Evolutionary conservation across 2,113 vertebrate species (phyloP), one percentile per base, ranked within the genome.

Genomic region (Oreochromis niloticus): DNA sequence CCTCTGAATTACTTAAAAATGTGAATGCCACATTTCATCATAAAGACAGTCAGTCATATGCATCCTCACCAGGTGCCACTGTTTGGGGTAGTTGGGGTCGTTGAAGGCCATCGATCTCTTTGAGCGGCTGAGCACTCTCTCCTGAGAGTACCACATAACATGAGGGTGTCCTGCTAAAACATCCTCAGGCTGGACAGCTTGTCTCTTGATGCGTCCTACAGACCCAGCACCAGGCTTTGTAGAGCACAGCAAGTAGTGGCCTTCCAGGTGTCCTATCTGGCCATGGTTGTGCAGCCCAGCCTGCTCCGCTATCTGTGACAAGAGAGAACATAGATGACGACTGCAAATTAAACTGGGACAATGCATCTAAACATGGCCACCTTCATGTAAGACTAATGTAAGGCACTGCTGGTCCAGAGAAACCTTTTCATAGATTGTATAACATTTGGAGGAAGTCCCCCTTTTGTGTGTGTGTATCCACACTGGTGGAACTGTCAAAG

Each of bases 41-140:
- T 13, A 75, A 75, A 48, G 41, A 75, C 14, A 32, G 43, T 46
- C 13, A 73, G 68, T 50, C 27, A 50, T 32, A 16, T 11, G 46
- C 3, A 71, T 24, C 30, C 98, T 98, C 92, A 99, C 99, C 97
- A 99, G 95, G 16, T 99, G 99, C 99, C 99, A 99, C 93, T 99
- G 99, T 85, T 96, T 96, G 0, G 98, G 97, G 89, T 97, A 99
- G 84, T 97, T 97, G 87, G 98, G 98, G 81, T 99, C 99, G 3
- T 99, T 99, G 95, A 99, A 99, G 91, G 95, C 96, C 96, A 99
- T 41, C 7, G 97, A 94, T 90, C 98, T 97, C 92, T 99, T 99
- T 39, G 98, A 97, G 43, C 99, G 96, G 39, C 97, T 97, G 55
- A 99, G 97, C 9, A 98, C 91, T 71, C 92, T 96, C 91, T 99